phyloP scores from a whole-genome alignment of 2,797 vertebrate species.

The Onychomys arenicola region DNA sequence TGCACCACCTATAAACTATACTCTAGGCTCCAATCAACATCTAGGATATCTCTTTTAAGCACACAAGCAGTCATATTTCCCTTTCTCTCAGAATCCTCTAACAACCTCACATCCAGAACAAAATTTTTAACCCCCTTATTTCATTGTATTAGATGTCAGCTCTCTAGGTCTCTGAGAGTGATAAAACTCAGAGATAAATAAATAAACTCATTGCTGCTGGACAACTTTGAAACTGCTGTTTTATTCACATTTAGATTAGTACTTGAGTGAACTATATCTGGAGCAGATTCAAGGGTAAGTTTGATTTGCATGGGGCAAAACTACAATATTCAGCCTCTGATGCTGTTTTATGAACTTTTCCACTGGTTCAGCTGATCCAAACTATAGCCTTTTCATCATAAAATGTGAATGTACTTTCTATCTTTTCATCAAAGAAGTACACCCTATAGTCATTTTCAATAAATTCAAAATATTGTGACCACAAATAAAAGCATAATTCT shows the following conservation, averaged over 20 bases:
- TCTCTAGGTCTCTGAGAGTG: not conserved
- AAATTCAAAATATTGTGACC: not conserved
- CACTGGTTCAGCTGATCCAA: not conserved
- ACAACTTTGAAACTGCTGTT: not conserved
- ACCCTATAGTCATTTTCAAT: not conserved
- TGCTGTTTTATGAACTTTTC: not conserved
- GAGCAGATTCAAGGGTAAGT: not conserved
- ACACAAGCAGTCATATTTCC: not conserved
- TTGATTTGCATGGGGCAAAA: not conserved
- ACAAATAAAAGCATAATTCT: not conserved
- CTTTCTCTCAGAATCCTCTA: not conserved
- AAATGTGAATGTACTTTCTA: not conserved
- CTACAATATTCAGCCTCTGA: not conserved
- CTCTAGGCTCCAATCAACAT: not conserved
- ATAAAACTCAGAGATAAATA: too few species aligned
- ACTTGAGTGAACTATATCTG: not conserved
- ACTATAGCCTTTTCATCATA: not conserved
- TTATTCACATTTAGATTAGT: not conserved
- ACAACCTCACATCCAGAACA: not conserved
- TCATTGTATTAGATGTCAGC: not conserved
- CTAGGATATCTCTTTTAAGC: not conserved
- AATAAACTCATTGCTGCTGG: not conserved
- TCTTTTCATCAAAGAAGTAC: slow-evolving; percentile 19
- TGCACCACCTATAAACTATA: not conserved
- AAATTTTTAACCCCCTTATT: not conserved